These are phyloP conservation scores for Cnemophilus loriae DNA, from an alignment of 2,113 vertebrate genomes.

Conservation along the genomic window DNA sequence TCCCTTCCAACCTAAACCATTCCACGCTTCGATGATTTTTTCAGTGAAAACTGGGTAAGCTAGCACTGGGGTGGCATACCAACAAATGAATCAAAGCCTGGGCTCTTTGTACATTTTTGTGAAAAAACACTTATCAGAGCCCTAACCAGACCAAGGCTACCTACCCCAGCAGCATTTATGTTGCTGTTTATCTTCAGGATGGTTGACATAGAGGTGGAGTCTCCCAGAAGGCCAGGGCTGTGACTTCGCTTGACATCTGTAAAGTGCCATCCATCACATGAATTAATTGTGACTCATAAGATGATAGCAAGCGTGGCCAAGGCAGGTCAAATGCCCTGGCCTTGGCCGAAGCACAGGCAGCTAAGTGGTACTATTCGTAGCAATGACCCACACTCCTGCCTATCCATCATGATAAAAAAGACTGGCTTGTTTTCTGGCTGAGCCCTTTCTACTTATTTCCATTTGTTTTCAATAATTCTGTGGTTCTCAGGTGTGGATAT, in stretches of 20 bases:
- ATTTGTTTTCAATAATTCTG: neutral
- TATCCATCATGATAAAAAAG: neutral
- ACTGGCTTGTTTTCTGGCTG: neutral
- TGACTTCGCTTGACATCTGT: neutral
- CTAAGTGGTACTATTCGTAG: neutral
- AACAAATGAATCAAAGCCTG: neutral
- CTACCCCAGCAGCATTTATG: neutral
- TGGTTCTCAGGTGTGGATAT: neutral
- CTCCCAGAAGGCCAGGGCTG: neutral
- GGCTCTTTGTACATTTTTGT: neutral
- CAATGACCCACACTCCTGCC: neutral
- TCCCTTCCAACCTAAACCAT: neutral
- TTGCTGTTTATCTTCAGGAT: slow-evolving; percentile 8
- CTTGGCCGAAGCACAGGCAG: neutral
- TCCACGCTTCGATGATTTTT: neutral
- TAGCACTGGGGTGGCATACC: neutral
- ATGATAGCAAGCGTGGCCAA: neutral
- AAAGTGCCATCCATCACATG: neutral
- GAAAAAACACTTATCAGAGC: neutral
- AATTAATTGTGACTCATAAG: neutral
- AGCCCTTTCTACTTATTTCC: neutral
- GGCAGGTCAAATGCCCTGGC: neutral
- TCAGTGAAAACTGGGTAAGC: neutral
- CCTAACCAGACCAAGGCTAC: neutral
- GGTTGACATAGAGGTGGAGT: neutral